phyloP scores from a whole-genome alignment of 2,888 invertebrate genomes.

The Noctua fimbriata region DNA sequence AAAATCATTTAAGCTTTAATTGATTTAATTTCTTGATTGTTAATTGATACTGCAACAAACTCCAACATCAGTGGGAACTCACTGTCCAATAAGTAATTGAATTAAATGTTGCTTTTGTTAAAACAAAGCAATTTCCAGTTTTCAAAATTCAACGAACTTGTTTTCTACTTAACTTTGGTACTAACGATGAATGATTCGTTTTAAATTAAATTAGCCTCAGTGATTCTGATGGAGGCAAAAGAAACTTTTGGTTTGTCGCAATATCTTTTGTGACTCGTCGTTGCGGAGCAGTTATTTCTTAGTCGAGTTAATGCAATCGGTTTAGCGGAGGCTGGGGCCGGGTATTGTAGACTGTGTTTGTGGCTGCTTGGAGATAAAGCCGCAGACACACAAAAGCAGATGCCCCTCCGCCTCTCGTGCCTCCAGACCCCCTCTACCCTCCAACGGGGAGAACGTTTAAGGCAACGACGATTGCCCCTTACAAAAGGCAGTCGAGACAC shows the following conservation, averaged over 20 bases:
- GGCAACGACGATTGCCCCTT: slow-evolving; percentile 85
- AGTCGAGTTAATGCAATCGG: slow-evolving; percentile 81
- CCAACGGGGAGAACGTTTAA: slow-evolving; percentile 80
- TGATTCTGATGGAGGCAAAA: slow-evolving; percentile 50
- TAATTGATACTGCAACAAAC: slow-evolving; percentile 23
- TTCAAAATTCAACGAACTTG: slow-evolving; percentile 67
- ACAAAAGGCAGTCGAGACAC: slow-evolving; percentile 78
- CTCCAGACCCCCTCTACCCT: slow-evolving; percentile 66
- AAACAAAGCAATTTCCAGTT: slow-evolving; percentile 51
- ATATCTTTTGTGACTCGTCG: slow-evolving; percentile 66
- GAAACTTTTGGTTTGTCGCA: slow-evolving; percentile 68
- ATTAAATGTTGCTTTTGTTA: slow-evolving; percentile 30
- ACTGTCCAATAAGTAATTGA: slow-evolving; percentile 21
- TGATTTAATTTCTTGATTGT: not conserved
- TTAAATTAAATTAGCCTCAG: slow-evolving; percentile 61
- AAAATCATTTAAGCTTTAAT: slow-evolving; percentile 6
- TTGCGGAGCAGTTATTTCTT: slow-evolving; percentile 68
- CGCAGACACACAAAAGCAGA: slow-evolving; percentile 81
- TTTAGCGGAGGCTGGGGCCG: slow-evolving; percentile 72
- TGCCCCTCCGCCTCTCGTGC: slow-evolving; percentile 71
- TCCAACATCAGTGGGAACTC: not conserved
- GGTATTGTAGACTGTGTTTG: slow-evolving; percentile 75
- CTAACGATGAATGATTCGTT: slow-evolving; percentile 62
- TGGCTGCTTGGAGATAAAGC: slow-evolving; percentile 81
- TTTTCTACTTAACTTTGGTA: slow-evolving; percentile 63